Evolutionary conservation across 2,888 invertebrate species (phyloP).

Genomic region (Cephalotes varians): DNA sequence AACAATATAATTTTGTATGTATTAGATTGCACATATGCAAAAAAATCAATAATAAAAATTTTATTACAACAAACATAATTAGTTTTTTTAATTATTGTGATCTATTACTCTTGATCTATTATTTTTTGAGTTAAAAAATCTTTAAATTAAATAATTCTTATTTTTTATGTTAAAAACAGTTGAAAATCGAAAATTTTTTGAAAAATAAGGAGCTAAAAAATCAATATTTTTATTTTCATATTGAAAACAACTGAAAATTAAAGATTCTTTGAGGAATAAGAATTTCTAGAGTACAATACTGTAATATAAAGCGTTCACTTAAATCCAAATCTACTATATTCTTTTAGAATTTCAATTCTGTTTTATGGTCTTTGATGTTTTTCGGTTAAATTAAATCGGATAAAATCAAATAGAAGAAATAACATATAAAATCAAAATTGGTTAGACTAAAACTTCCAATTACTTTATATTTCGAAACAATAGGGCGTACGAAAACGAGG

Average conservation of each 20-base stretch:
- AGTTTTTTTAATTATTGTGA: not conserved
- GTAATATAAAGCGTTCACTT: not conserved
- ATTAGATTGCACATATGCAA: no score
- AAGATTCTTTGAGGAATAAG: not conserved
- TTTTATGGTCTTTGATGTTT: not conserved
- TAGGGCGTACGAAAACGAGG: not conserved
- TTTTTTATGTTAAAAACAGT: no score
- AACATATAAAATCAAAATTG: not conserved
- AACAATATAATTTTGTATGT: not conserved
- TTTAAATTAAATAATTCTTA: no score
- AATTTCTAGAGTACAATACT: not conserved
- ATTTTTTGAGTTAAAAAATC: no score
- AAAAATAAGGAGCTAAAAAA: no score
- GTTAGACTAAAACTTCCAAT: conserved; percentile 10
- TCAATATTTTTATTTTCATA: not conserved
- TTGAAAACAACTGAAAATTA: not conserved
- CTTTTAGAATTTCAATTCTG: not conserved
- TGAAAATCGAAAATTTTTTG: no score
- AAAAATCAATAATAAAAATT: no score
- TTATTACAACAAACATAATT: no score
- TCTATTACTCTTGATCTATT: not conserved
- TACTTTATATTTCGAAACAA: conserved; percentile 9
- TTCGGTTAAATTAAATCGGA: not conserved
- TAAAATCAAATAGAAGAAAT: not conserved
- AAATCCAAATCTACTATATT: not conserved